phyloP scores from a whole-genome alignment of 2,888 invertebrate genomes.

The Agrilus mali region DNA sequence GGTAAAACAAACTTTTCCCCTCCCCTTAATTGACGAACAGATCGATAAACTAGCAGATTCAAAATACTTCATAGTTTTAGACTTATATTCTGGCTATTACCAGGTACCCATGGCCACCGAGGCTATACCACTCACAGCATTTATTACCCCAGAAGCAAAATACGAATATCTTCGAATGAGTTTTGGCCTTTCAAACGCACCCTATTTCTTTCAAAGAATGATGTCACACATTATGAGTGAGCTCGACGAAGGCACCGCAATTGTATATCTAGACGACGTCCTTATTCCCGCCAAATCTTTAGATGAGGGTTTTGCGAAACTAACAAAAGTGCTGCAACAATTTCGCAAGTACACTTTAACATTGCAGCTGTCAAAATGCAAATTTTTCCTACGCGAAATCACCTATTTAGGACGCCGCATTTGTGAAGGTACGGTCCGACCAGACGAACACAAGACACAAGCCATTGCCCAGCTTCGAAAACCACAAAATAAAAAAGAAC shows the following conservation, averaged over 20 bases:
- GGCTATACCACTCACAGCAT: no score
- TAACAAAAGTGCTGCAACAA: slow-evolving; percentile 12
- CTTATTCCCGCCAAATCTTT: slow-evolving; percentile 9
- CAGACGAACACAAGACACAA: slow-evolving; percentile 10
- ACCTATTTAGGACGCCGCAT: slow-evolving; percentile 14
- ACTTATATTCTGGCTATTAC: no score
- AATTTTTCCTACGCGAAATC: slow-evolving; percentile 9
- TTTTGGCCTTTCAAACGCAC: no score
- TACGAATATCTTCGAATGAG: no score
- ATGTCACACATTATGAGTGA: slow-evolving; percentile 10
- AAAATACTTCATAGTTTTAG: no score
- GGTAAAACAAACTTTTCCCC: no score
- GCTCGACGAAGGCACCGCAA: slow-evolving; percentile 10
- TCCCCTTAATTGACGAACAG: no score
- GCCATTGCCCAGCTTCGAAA: slow-evolving; percentile 9
- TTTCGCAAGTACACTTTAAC: slow-evolving; percentile 8
- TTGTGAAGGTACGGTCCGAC: slow-evolving; percentile 8
- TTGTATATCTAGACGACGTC: slow-evolving; percentile 14
- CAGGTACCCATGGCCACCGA: no score
- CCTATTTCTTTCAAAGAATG: no score
- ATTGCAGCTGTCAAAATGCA: slow-evolving; percentile 12
- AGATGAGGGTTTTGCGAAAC: slow-evolving; percentile 9
- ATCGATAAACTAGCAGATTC: no score
- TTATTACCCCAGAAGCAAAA: no score
- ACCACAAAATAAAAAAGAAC: slow-evolving; percentile 11